Conservation (phyloP, 2,113 vertebrate species). For the Aplodontia rufa region DNA sequence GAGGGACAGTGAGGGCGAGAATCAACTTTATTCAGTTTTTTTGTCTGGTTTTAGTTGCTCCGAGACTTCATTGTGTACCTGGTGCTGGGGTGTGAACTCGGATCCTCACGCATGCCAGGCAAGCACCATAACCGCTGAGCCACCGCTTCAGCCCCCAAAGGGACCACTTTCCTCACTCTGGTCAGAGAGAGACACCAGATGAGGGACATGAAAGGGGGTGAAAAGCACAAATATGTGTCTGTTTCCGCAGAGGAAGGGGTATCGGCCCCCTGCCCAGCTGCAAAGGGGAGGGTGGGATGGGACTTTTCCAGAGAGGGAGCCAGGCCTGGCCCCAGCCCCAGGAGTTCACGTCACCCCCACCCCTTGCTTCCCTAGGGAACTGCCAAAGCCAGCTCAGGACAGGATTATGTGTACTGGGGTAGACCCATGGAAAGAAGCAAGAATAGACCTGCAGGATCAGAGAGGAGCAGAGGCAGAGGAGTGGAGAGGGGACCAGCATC, state of each 20-base stretch:
- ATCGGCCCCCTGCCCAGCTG: slow-evolving; percentile 59
- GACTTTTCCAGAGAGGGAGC: slow-evolving; percentile 80
- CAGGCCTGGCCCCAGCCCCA: slow-evolving; percentile 73
- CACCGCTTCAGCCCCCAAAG: no score
- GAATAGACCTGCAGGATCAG: not conserved
- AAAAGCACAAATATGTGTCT: slow-evolving; percentile 23
- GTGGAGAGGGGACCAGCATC: not conserved
- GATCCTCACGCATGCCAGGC: no score
- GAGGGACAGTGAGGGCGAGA: no score
- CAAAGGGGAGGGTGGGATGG: slow-evolving; percentile 58
- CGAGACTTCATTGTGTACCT: no score
- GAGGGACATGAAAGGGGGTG: not conserved
- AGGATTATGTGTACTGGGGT: slow-evolving; percentile 75
- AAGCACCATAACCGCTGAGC: no score
- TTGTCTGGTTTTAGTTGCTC: no score
- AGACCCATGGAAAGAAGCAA: slow-evolving; percentile 38
- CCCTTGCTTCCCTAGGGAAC: slow-evolving; percentile 74
- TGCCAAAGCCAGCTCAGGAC: slow-evolving; percentile 66
- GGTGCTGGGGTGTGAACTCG: no score
- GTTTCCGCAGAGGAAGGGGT: slow-evolving; percentile 2
- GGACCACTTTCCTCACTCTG: not conserved
- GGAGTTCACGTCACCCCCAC: slow-evolving; percentile 74
- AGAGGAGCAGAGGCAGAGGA: not conserved
- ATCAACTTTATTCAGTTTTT: no score
- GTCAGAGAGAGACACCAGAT: not conserved